Percentiles rank a stretch among this genome's conserved stretches.
Conservation (phyloP, 2,113 vertebrate species). For the Lonchura striata region DNA sequence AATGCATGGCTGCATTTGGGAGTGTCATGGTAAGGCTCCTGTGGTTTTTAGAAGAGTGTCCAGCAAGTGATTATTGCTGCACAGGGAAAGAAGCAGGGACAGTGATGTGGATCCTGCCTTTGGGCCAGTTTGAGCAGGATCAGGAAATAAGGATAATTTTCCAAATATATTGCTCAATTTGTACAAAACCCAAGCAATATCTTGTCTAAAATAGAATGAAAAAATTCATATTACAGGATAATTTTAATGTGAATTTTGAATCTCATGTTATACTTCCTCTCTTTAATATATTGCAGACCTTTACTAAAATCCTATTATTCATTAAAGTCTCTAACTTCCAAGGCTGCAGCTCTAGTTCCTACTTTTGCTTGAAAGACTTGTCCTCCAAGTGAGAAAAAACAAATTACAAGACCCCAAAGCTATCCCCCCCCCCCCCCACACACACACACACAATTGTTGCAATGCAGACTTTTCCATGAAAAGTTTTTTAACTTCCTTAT, state of each 20-base stretch:
- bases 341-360: neutral
- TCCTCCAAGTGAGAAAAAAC: neutral
- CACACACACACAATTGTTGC: conserved; percentile 71
- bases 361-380: neutral
- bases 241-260: neutral
- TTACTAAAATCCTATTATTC: neutral
- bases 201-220: neutral
- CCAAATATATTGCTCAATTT: neutral
- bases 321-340: too few relatives aligned
- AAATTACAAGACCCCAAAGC: neutral
- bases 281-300: neutral
- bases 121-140: neutral
- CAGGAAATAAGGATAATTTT: neutral
- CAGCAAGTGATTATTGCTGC: neutral
- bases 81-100: neutral
- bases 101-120: neutral
- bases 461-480: conserved; percentile 79
- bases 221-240: neutral
- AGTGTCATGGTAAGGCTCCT: neutral
- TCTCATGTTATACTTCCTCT: neutral
- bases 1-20: accelerated
- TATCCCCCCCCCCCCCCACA: too few relatives aligned
- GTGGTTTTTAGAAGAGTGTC: neutral
- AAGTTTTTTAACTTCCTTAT: conserved; percentile 72
- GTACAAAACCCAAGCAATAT: neutral